Evolutionary conservation across 2,888 invertebrate species (phyloP).

Genomic region (Zaprionus lineosus): DNA sequence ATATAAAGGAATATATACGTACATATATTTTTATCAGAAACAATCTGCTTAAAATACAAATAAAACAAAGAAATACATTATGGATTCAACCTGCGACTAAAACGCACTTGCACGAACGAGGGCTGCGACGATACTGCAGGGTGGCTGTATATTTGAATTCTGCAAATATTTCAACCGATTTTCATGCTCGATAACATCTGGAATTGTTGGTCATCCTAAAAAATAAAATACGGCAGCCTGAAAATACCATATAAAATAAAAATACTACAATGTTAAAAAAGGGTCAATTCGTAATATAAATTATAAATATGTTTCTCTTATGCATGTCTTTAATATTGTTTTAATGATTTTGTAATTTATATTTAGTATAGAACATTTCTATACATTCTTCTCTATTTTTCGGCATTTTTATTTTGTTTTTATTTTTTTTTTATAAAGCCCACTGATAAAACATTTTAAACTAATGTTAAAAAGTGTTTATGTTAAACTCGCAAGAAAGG

Average conservation of each 20-base stretch:
- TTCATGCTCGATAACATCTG: not conserved
- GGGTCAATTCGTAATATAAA: too few species aligned
- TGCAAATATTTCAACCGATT: slow-evolving; percentile 8
- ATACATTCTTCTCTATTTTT: too few species aligned
- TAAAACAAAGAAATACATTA: slow-evolving; percentile 56
- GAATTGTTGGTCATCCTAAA: not conserved
- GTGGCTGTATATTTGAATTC: slow-evolving; percentile 16
- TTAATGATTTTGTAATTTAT: too few species aligned
- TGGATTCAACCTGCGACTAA: slow-evolving; percentile 41
- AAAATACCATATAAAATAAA: not conserved
- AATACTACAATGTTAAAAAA: not conserved
- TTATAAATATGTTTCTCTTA: too few species aligned
- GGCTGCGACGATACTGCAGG: slow-evolving; percentile 49
- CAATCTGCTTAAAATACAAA: slow-evolving; percentile 40
- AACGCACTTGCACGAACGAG: slow-evolving; percentile 54
- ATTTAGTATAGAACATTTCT: too few species aligned
- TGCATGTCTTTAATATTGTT: too few species aligned
- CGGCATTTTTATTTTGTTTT: not conserved
- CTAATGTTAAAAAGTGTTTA: too few species aligned
- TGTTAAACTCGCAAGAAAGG: too few species aligned
- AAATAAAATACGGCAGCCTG: not conserved
- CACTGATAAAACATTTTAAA: too few species aligned
- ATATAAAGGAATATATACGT: too few species aligned
- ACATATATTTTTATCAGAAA: slow-evolving; percentile 5
- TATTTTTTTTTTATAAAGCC: too few species aligned